Percentiles rank a stretch among this genome's conserved stretches.
Evolutionary conservation across 1,140 invertebrate genomes (phyloP).

Genomic region (Bombus vancouverensis): DNA sequence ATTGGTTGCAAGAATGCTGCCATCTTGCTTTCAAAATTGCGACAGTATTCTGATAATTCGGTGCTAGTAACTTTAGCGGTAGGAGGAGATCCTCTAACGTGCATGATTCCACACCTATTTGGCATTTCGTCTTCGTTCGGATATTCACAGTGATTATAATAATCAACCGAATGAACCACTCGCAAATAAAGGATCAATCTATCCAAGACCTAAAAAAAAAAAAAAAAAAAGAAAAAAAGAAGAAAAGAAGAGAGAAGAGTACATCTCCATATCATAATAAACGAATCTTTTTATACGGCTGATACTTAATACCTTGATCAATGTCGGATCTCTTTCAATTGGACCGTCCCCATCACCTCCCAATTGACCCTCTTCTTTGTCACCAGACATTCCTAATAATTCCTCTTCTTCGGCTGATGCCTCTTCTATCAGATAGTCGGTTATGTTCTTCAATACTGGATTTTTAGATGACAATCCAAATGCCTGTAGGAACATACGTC

Average conservation of each 20-base stretch:
- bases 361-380: slow-evolving; percentile 83
- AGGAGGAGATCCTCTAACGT: slow-evolving; percentile 94
- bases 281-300: background rate
- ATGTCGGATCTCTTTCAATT: slow-evolving; percentile 90
- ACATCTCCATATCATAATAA: background rate
- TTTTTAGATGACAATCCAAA: slow-evolving; percentile 95
- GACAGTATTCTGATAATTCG: slow-evolving; percentile 78
- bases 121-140: slow-evolving; percentile 99
- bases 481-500: slow-evolving; percentile 73
- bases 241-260: background rate
- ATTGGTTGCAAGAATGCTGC: slow-evolving; percentile 91
- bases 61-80: slow-evolving; percentile 87
- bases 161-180: slow-evolving; percentile 99
- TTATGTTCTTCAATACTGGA: slow-evolving; percentile 98
- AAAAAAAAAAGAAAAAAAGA: background rate
- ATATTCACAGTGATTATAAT: slow-evolving; percentile 99
- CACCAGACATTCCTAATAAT: slow-evolving; percentile 89
- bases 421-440: slow-evolving; percentile 99
- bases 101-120: slow-evolving; percentile 98
- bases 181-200: slow-evolving; percentile 95
- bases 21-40: slow-evolving; percentile 91
- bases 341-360: slow-evolving; percentile 83
- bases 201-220: slow-evolving; percentile 86
- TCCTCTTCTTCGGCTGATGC: slow-evolving; percentile 99
- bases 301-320: slow-evolving; percentile 86